Evolutionary conservation across 2,888 invertebrate species (phyloP).

Genomic region (Sisyra terminalis): DNA sequence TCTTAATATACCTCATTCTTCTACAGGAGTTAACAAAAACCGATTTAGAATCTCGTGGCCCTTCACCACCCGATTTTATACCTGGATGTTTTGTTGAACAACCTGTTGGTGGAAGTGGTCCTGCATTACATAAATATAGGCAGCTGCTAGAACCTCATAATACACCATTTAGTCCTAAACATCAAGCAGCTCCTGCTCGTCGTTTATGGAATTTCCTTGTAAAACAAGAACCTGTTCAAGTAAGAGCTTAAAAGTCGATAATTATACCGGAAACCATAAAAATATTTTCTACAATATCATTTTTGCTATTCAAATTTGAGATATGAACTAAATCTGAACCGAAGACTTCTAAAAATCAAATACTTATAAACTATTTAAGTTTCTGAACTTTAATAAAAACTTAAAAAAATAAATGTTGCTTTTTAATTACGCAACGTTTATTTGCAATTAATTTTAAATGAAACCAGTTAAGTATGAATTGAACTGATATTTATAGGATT

Average conservation of each 20-base stretch:
- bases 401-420: too few species aligned
- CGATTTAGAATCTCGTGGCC: slow-evolving; percentile 55
- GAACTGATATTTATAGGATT: too few species aligned
- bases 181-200: slow-evolving; percentile 56
- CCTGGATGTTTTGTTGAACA: slow-evolving; percentile 80
- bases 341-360: too few species aligned
- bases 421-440: too few species aligned
- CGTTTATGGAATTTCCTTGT: slow-evolving; percentile 90
- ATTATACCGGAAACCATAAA: not conserved
- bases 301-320: not conserved
- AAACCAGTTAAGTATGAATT: too few species aligned
- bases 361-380: too few species aligned
- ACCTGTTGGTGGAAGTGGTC: slow-evolving; percentile 52
- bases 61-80: slow-evolving; percentile 75
- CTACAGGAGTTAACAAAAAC: slow-evolving; percentile 35
- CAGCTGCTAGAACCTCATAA: slow-evolving; percentile 84
- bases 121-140: slow-evolving; percentile 83
- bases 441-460: too few species aligned
- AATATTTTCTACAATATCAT: too few species aligned
- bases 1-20: too few species aligned
- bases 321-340: too few species aligned
- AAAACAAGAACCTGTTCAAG: slow-evolving; percentile 78
- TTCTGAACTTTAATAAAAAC: too few species aligned
- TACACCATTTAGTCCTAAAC: slow-evolving; percentile 73
- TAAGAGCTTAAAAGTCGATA: slow-evolving; percentile 14